Conservation (phyloP, 1,140 invertebrate genomes). For the Brachionus plicatilis region DNA sequence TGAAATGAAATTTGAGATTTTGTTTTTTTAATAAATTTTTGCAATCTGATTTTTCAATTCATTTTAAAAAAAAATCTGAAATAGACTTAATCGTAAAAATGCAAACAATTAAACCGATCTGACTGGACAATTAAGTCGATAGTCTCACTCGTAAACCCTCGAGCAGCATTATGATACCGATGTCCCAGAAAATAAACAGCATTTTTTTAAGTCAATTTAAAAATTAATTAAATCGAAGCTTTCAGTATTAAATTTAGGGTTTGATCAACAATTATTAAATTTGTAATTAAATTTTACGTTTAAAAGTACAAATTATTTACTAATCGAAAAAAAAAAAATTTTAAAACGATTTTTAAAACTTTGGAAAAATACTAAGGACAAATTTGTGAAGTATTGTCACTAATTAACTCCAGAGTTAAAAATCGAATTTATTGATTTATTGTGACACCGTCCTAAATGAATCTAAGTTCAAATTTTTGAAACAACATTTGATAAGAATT, state of each 20-base stretch:
- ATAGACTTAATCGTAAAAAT: background rate
- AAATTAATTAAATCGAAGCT: background rate
- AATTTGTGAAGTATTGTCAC: no score
- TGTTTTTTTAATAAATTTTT: background rate
- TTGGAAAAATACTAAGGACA: no score
- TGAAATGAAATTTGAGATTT: background rate
- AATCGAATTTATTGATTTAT: no score
- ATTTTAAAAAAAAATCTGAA: background rate
- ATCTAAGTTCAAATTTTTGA: no score
- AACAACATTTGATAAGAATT: no score
- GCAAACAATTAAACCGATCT: background rate
- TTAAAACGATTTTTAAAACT: no score
- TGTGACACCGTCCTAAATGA: no score
- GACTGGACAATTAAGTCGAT: background rate
- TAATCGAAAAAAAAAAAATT: no score
- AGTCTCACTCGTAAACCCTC: background rate
- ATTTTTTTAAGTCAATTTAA: background rate
- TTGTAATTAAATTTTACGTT: background rate
- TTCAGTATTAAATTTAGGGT: background rate
- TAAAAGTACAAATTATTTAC: no score
- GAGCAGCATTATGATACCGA: background rate
- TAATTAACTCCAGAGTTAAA: no score
- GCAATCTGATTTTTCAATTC: background rate
- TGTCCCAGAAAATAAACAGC: background rate
- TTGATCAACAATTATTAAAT: background rate